These are phyloP conservation scores for Garra rufa DNA, from an alignment of 2,113 vertebrate genomes.

Conservation along the genomic window DNA sequence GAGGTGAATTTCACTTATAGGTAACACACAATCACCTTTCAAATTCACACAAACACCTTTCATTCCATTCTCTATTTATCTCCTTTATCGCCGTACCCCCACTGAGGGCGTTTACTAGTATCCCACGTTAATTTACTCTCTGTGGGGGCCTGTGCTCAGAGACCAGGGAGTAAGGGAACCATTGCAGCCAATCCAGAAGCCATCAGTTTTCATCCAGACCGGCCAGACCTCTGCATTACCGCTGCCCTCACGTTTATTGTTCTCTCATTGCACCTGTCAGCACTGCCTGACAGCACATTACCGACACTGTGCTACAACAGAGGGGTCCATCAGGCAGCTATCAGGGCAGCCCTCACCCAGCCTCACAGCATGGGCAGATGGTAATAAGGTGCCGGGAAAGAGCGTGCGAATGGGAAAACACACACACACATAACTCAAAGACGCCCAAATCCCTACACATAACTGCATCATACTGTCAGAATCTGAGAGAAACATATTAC, in stretches of 20 bases:
- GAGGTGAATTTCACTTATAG: slow-evolving; percentile 11
- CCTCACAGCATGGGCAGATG: slow-evolving; percentile 5
- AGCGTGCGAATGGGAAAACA: background rate
- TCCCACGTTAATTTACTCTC: slow-evolving; percentile 47
- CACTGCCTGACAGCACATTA: slow-evolving; percentile 78
- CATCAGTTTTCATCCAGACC: slow-evolving; percentile 88
- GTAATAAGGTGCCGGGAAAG: slow-evolving; percentile 5
- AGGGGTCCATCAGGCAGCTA: slow-evolving; percentile 80
- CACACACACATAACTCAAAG: slow-evolving; percentile 41
- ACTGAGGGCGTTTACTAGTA: slow-evolving; percentile 36
- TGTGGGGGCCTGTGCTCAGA: slow-evolving; percentile 10
- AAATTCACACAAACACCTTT: slow-evolving; percentile 38
- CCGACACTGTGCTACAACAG: slow-evolving; percentile 74
- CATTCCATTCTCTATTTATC: slow-evolving; percentile 24
- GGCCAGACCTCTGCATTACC: slow-evolving; percentile 61
- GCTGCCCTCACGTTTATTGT: slow-evolving; percentile 49
- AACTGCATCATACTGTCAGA: background rate
- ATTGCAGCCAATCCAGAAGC: slow-evolving; percentile 82
- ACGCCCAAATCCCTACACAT: background rate
- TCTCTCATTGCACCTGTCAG: slow-evolving; percentile 68
- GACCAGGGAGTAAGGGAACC: slow-evolving; percentile 28
- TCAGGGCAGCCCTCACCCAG: slow-evolving; percentile 33
- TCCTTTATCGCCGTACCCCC: background rate
- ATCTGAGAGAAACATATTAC: background rate
- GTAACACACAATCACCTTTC: background rate